A percentile compares a stretch with the other conserved stretches of the same genome.
These are phyloP conservation scores for Cyclura pinguis DNA, from an alignment of 2,797 vertebrate genomes.

Conservation along the genomic window DNA sequence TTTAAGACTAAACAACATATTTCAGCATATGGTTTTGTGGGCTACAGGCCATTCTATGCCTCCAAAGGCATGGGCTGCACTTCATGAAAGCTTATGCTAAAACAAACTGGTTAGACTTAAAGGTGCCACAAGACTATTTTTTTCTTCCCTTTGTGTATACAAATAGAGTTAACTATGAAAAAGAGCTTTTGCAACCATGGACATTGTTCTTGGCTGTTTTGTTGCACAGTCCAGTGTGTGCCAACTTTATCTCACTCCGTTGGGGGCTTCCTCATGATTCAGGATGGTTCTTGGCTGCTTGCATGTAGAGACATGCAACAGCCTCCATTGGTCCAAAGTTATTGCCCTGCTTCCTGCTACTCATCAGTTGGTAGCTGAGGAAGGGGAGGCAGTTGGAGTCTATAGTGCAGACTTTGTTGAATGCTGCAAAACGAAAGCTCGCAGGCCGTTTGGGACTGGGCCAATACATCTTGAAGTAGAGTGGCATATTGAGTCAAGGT, in stretches of 20 bases:
- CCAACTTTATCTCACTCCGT: constrained; percentile 1
- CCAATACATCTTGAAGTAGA: neutral
- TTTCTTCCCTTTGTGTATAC: neutral
- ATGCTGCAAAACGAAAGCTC: neutral
- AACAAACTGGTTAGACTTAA: too few species aligned
- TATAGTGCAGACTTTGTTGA: neutral
- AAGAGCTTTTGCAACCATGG: neutral
- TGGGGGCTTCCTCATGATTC: neutral
- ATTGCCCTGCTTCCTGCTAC: neutral
- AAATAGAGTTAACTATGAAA: neutral
- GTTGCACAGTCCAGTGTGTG: neutral
- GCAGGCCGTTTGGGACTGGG: neutral
- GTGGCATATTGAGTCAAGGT: neutral
- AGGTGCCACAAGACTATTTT: too few species aligned
- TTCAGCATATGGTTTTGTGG: too few species aligned
- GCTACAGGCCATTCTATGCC: too few species aligned
- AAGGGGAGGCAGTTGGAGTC: neutral
- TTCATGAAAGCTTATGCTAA: too few species aligned
- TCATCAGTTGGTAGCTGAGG: too few species aligned
- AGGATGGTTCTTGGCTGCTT: constrained; percentile 6
- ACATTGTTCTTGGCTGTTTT: neutral
- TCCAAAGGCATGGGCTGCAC: too few species aligned
- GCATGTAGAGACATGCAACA: neutral
- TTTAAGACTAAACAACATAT: too few species aligned
- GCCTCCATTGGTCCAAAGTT: neutral